phyloP scores from a whole-genome alignment of 2,797 vertebrate genomes.

The Rhinella marina region DNA sequence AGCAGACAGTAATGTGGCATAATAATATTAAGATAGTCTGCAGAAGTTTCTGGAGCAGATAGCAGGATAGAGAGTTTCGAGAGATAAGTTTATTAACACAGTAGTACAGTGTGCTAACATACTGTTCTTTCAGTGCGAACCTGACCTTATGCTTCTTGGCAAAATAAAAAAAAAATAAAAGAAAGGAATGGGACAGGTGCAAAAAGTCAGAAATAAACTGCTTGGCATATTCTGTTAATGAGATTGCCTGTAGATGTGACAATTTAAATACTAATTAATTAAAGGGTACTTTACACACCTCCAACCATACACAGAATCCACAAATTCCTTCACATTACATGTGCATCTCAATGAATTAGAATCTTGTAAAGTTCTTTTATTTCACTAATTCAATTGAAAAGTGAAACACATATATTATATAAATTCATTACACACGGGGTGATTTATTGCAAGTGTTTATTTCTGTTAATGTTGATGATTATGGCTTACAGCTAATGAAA shows the following conservation, averaged over 20 bases:
- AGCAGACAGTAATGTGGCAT: not conserved
- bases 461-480: too few species aligned
- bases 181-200: constrained; percentile 61
- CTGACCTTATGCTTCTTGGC: constrained; percentile 66
- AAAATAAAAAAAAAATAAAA: constrained; percentile 47
- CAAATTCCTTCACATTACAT: too few species aligned
- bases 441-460: too few species aligned
- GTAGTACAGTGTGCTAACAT: constrained; percentile 57
- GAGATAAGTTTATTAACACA: constrained; percentile 24
- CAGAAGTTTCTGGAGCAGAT: constrained; percentile 7
- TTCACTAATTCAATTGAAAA: too few species aligned
- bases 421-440: too few species aligned
- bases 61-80: constrained; percentile 49
- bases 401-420: too few species aligned
- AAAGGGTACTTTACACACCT: not conserved
- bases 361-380: too few species aligned
- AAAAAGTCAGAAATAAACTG: constrained; percentile 55
- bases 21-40: too few species aligned
- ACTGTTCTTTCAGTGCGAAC: constrained; percentile 51
- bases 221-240: constrained; percentile 37
- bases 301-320: too few species aligned
- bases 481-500: too few species aligned
- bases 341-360: too few species aligned
- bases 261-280: constrained; percentile 47
- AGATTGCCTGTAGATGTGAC: constrained; percentile 12